Percentiles rank a stretch among this genome's conserved stretches.
These are phyloP conservation scores for Cantharis rufa DNA, from an alignment of 2,888 invertebrate genomes.

Conservation along the genomic window DNA sequence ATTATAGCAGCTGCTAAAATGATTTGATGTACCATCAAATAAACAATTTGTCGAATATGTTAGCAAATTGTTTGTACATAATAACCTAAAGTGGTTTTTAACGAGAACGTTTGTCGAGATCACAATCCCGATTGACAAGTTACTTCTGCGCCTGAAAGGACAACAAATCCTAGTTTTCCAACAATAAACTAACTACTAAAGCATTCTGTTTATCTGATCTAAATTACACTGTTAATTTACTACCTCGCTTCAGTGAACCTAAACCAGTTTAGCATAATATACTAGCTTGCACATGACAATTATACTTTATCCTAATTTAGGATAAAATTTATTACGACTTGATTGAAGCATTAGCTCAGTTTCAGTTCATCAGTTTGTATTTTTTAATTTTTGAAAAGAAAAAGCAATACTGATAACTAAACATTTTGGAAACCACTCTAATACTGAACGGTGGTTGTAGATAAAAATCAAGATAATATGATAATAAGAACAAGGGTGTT, in stretches of 20 bases:
- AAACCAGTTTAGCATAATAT: slow-evolving; percentile 1
- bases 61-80: slow-evolving; percentile 32
- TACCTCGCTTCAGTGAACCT: slow-evolving; percentile 5
- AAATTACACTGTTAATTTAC: slow-evolving; percentile 30
- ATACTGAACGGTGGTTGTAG: neutral
- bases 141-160: slow-evolving; percentile 28
- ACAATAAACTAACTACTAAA: slow-evolving; percentile 14
- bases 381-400: neutral
- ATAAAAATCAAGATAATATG: slow-evolving; percentile 18
- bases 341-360: neutral
- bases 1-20: neutral
- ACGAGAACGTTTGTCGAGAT: slow-evolving; percentile 31
- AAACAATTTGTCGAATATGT: slow-evolving; percentile 24
- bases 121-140: slow-evolving; percentile 29
- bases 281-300: neutral
- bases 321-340: neutral
- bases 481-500: slow-evolving; percentile 14
- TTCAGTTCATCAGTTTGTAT: neutral
- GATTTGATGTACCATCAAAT: neutral
- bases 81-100: slow-evolving; percentile 35
- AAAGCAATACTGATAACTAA: neutral
- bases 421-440: slow-evolving; percentile 1
- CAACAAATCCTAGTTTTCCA: slow-evolving; percentile 12
- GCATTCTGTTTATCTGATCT: slow-evolving; percentile 29
- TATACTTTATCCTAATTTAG: neutral